Conservation (phyloP, 1,140 invertebrate genomes). For the Pseudobourletiella spinata region DNA sequence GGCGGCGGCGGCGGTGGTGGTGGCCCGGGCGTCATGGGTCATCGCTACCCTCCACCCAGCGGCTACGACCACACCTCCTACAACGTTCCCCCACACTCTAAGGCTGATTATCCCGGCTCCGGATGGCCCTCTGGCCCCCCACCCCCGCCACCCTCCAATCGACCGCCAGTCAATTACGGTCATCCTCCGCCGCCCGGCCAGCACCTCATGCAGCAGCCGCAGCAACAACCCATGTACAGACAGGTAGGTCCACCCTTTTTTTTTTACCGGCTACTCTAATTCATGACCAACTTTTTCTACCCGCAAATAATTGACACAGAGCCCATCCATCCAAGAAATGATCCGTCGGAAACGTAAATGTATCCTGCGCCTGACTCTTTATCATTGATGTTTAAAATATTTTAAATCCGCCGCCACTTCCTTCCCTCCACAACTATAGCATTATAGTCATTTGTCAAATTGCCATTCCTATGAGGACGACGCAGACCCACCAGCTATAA, state of each 20-base stretch:
- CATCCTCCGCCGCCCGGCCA: slow-evolving; percentile 37
- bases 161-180: slow-evolving; percentile 33
- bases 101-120: slow-evolving; percentile 29
- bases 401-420: background rate
- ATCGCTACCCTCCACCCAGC: slow-evolving; percentile 25
- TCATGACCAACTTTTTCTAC: no score
- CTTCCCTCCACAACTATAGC: no score
- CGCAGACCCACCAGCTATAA: no score
- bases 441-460: no score
- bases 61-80: slow-evolving; percentile 22
- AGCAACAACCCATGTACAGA: slow-evolving; percentile 40
- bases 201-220: slow-evolving; percentile 40
- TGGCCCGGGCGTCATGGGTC: slow-evolving; percentile 39
- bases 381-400: background rate
- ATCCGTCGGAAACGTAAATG: no score
- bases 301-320: no score
- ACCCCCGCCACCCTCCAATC: slow-evolving; percentile 18
- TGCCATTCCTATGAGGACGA: no score
- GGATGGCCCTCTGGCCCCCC: slow-evolving; percentile 18
- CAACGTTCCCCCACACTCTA: slow-evolving; percentile 21
- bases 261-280: slow-evolving; percentile 25
- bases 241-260: slow-evolving; percentile 23
- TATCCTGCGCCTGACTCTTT: no score
- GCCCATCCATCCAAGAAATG: no score
- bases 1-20: slow-evolving; percentile 38